Percentiles rank a stretch among this genome's conserved stretches.
Conservation (phyloP, 2,888 invertebrate genomes). For the Chaetoderma sp. region DNA sequence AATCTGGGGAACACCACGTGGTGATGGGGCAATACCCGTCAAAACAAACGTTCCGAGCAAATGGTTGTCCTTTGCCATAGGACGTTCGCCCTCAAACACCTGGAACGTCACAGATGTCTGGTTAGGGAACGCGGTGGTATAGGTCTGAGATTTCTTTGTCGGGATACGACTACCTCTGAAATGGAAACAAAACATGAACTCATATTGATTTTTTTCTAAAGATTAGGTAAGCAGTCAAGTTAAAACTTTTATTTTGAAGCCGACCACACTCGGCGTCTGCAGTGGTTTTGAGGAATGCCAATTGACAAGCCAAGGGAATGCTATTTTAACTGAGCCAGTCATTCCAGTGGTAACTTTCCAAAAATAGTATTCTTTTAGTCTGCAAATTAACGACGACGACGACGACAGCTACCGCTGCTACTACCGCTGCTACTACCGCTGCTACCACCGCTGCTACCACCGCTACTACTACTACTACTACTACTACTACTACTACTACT, state of each 20-base stretch:
- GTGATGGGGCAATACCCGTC: conserved; percentile 89
- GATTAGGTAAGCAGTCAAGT: no score
- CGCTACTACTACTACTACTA: not conserved
- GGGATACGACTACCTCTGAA: conserved; percentile 99
- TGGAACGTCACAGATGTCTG: conserved; percentile 99
- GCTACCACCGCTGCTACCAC: conserved; percentile 5
- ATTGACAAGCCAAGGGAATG: no score
- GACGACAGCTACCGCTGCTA: conserved; percentile 6
- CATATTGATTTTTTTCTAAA: no score
- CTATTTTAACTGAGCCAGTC: no score
- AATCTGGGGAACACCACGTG: conserved; percentile 68
- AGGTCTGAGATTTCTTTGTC: conserved; percentile 98
- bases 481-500: conserved; percentile 7
- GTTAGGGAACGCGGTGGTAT: conserved; percentile 98
- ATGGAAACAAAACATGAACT: no score
- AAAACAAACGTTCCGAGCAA: conserved; percentile 97
- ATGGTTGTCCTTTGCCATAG: conserved; percentile 99
- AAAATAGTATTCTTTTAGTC: no score
- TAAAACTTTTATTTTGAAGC: no score
- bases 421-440: conserved; percentile 11
- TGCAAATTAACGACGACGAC: conserved; percentile 3
- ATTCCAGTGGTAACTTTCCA: no score
- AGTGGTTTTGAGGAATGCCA: no score
- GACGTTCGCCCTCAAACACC: conserved; percentile 96
- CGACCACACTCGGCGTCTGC: no score